Base-by-base conservation (phyloP, 30 jellyfish, hydroid and myxozoan species). In the Turritopsis rubra region DNA sequence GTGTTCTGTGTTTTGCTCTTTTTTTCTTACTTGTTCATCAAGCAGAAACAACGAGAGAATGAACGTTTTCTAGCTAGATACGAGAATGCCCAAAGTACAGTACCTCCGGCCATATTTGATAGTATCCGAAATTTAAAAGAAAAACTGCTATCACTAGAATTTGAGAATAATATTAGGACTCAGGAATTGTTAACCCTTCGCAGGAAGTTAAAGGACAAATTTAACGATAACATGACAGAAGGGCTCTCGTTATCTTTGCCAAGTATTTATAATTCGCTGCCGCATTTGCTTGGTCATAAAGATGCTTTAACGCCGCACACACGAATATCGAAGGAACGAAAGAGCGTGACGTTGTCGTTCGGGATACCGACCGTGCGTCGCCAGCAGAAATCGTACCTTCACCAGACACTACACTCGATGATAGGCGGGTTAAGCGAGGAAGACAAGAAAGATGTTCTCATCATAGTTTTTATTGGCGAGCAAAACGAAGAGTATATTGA, bases 301-400 rank as follows among this genome's bases (percentile, higher is more conserved):
- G 87, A 94, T 31, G 99, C 97, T n/a, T 84, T 94, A 22, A 54
- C 54, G 17, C 99, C 99, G n/a, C 53, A 23, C 21, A 80, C 85
- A 20, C 93, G 84, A 26, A 54, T 89, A 73, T 26, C 91, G 68
- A 66, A 71, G 53, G 72, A 71, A 3, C 54, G 88, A 13, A 82
- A 65, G 53, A 72, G 66, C 74, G 96, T 81, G 16, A 80, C 96
- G 16, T 66, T 94, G 66, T 96, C 97, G 52, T 89, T 88, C 81
- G 99, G 99, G 26, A 89, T 94, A 21, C 99, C 99, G 13, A 85
- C 97, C 13, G 88, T 94, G 18, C 79, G 73, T 31, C 72, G 99
- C 77, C 93, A 89, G 53, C 73, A 85, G 29, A 89, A 84, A 20
- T 89, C 99, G 29, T 94, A 94, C 82, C 70, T 94, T 23, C 65